Base-by-base conservation (phyloP, 2,113 vertebrate species). In the Penelope pileata region DNA sequence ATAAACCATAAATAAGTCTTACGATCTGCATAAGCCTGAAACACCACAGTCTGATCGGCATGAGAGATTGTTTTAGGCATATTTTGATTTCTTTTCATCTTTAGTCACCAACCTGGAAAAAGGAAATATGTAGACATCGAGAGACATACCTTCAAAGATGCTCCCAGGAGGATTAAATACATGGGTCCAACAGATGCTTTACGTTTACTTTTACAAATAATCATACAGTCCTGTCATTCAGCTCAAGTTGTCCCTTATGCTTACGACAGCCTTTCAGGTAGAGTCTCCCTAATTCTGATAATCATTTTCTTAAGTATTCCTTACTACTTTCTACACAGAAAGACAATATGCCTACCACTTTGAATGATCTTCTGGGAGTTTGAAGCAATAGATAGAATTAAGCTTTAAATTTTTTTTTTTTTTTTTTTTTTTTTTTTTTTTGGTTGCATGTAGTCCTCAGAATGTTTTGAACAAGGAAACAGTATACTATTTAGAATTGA, bases 141-240 rank as follows among this genome's bases (percentile, higher is more conserved):
- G 54, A 67, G 70, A 73, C 91, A 77, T 51, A 67, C 32, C 88
- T 95, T 93, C 85, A 97, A 91, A 94, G 94, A 32, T 1, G 3
- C 36, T 94, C 93, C 92, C 88, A 82, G 54, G 86, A 94, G 93
- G 56, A 91, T 91, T 93, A 82, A 93, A 90, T 88, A 89, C 73
- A 93, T 0, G 0, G 48, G 90, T 77, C 69, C 60, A 94, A 93
- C 83, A 92, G 93, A 90, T 91, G 86, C 91, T 94, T 95, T 96
- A 82, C 86, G 76, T 91, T 95, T 95, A 93, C 76, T 95, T 88
- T 68, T 93, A 93, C 93, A 93, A 83, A 96, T 78, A 96, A 96
- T 94, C 56, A 59, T 47, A 77, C 54, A 90, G 42, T 60, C 85
- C 59, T 90, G 85, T 81, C 82, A 91, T 77, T 94, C 82, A 87